phyloP scores from a whole-genome alignment of 2,888 invertebrate species.

The Hofmannophila pseudospretella region DNA sequence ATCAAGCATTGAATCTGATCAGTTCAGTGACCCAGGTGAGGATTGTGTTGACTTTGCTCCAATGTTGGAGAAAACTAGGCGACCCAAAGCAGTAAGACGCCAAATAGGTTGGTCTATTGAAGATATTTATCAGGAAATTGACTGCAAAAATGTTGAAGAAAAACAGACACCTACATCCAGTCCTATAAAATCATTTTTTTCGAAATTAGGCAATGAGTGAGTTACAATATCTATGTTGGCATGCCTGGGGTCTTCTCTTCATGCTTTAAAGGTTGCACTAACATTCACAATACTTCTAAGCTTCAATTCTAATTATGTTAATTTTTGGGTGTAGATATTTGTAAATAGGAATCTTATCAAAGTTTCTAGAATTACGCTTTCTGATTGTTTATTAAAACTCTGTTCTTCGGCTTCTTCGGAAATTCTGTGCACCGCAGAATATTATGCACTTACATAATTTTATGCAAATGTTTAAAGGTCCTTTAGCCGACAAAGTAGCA shows the following conservation, averaged over 20 bases:
- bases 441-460: too few relatives aligned
- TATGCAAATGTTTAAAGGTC: slow-evolving; percentile 40
- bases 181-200: slow-evolving; percentile 65
- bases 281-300: slow-evolving; percentile 20
- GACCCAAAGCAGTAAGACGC: slow-evolving; percentile 57
- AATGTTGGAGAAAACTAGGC: slow-evolving; percentile 54
- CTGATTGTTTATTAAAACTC: neutral
- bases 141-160: slow-evolving; percentile 59
- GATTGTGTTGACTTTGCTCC: slow-evolving; percentile 66
- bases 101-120: slow-evolving; percentile 74
- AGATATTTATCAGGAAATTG: slow-evolving; percentile 73
- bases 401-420: neutral
- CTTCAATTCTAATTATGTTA: neutral
- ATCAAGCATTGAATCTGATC: slow-evolving; percentile 19
- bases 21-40: slow-evolving; percentile 34
- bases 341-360: too few relatives aligned
- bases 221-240: slow-evolving; percentile 56
- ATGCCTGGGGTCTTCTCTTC: slow-evolving; percentile 42
- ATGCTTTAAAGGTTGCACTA: slow-evolving; percentile 21
- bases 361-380: too few relatives aligned
- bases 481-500: slow-evolving; percentile 62
- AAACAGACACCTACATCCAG: slow-evolving; percentile 61
- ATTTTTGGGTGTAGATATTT: neutral
- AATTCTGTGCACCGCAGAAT: too few relatives aligned
- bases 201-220: slow-evolving; percentile 71